Percentiles rank a stretch among this genome's conserved stretches.
Conservation (phyloP, 2,113 vertebrate species). For the Ptilonorhynchus violaceus region DNA sequence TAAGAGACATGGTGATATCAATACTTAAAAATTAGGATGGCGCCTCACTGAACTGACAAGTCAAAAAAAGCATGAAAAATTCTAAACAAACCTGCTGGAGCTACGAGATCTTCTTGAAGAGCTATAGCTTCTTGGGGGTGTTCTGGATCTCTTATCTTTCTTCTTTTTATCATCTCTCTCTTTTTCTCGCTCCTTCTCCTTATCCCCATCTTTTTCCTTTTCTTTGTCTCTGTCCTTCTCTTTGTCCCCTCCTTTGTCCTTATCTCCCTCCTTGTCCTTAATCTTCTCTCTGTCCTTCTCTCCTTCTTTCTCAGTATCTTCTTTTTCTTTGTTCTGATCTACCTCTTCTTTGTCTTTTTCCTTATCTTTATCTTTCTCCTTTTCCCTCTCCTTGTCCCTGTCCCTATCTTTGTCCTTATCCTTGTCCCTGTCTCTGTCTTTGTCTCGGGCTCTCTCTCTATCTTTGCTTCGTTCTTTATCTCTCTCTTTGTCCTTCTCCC, state of each 20-base stretch:
- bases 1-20: background rate
- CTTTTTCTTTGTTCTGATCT: constrained; percentile 55
- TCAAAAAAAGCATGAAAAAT: background rate
- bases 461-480: constrained; percentile 72
- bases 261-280: constrained; percentile 55
- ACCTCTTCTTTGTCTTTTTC: constrained; percentile 41
- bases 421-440: constrained; percentile 19
- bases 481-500: constrained; percentile 67
- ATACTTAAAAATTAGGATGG: background rate
- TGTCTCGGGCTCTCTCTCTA: constrained; percentile 58
- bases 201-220: constrained; percentile 51
- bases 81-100: constrained; percentile 80
- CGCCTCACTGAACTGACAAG: background rate
- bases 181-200: constrained; percentile 66
- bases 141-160: constrained; percentile 82
- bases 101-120: constrained; percentile 79
- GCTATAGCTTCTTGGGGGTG: constrained; percentile 78
- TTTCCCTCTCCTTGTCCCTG: constrained; percentile 63
- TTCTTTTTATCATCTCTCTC: constrained; percentile 76
- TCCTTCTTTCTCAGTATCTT: constrained; percentile 32
- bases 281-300: constrained; percentile 43
- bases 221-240: constrained; percentile 49
- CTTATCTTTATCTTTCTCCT: constrained; percentile 27
- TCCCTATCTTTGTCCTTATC: constrained; percentile 15
- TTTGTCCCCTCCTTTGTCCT: constrained; percentile 38